Conservation (phyloP, 2,113 vertebrate genomes). For the Sphaerodactylus townsendi region DNA sequence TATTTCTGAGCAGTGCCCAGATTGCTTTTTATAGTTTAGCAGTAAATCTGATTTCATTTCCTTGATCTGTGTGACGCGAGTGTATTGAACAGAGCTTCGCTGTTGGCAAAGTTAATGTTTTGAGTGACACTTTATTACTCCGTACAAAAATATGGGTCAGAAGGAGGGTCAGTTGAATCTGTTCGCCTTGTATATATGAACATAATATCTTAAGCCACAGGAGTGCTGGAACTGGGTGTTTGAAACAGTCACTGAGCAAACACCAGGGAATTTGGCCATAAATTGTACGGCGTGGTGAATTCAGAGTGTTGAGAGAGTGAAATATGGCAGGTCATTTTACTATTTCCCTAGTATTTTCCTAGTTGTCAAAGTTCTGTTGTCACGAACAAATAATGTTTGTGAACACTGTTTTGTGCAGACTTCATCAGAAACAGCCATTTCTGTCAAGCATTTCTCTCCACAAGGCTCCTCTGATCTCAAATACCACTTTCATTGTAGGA, state of each 20-base stretch:
- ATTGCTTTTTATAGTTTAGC: neutral
- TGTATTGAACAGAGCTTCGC: neutral
- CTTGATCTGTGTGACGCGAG: neutral
- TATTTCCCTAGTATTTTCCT: neutral
- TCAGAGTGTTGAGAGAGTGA: slow-evolving; percentile 11
- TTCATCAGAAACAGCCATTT: slow-evolving; percentile 21
- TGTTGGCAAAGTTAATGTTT: neutral
- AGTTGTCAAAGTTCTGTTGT: neutral
- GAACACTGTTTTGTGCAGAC: neutral
- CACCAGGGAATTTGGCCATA: neutral
- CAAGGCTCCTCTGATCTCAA: neutral
- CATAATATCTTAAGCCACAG: neutral
- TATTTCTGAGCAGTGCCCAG: neutral
- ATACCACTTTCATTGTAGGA: slow-evolving; percentile 4
- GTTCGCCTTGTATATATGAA: neutral
- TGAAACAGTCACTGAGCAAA: neutral
- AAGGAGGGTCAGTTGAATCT: neutral
- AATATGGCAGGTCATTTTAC: neutral
- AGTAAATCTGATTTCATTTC: neutral
- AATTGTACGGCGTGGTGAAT: neutral
- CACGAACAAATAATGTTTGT: slow-evolving; percentile 5
- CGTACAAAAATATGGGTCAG: neutral
- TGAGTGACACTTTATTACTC: slow-evolving; percentile 13
- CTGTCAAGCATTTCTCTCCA: neutral
- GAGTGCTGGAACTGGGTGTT: slow-evolving; percentile 7